Conservation (phyloP, 2,797 vertebrate species). For the Cyprinella venusta region DNA sequence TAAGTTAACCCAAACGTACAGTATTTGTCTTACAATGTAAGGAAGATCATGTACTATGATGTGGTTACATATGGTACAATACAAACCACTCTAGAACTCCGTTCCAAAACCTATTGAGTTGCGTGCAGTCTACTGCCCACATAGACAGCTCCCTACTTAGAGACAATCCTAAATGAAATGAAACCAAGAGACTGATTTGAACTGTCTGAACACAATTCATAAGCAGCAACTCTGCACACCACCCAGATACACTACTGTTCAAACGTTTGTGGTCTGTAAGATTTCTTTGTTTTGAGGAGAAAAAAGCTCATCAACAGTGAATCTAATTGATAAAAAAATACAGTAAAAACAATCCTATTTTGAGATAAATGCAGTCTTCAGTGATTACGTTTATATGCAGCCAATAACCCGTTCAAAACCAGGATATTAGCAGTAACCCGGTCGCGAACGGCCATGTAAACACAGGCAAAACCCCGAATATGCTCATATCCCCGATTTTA, state of each 20-base stretch:
- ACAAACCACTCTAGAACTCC: background rate
- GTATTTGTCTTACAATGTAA: background rate
- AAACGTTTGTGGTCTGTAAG: background rate
- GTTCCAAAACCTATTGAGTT: background rate
- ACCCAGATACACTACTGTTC: background rate
- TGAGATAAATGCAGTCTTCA: no score
- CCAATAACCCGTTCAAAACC: no score
- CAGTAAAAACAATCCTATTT: no score
- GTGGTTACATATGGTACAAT: slow-evolving; percentile 8
- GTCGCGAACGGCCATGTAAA: no score
- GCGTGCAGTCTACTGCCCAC: no score
- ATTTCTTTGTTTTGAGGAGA: no score
- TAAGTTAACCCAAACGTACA: slow-evolving; percentile 1
- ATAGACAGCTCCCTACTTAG: background rate
- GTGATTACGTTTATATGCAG: no score
- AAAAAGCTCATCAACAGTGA: no score
- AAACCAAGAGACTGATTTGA: background rate
- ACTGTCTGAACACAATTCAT: background rate
- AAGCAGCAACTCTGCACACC: background rate
- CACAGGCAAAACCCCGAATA: no score
- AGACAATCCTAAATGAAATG: background rate
- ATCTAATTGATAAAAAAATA: no score
- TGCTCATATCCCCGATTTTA: no score
- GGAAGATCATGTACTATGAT: slow-evolving; percentile 10
- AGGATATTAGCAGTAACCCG: no score